Evolutionary conservation across 1,140 invertebrate genomes (phyloP).

Genomic region (Ptiloglossa arizonensis): DNA sequence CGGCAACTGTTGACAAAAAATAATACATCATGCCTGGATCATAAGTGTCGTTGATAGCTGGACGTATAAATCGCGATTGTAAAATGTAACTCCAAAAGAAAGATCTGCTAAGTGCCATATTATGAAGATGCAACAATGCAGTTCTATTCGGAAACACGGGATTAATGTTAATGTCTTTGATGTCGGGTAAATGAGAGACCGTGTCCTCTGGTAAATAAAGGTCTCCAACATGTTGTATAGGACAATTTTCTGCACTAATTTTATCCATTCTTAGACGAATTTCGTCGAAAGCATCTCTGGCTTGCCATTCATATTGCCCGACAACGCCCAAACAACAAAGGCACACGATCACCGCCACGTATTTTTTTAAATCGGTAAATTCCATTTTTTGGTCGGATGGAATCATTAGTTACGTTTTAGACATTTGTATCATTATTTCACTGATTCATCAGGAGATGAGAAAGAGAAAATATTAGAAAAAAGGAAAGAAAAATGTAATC

Average conservation of each 20-base stretch:
- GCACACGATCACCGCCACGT: slow-evolving; percentile 13
- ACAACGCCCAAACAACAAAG: slow-evolving; percentile 83
- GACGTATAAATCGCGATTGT: slow-evolving; percentile 93
- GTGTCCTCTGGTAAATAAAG: slow-evolving; percentile 91
- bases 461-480: not conserved
- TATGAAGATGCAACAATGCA: slow-evolving; percentile 95
- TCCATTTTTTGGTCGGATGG: not conserved
- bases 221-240: slow-evolving; percentile 91
- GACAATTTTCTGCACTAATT: slow-evolving; percentile 93
- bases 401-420: not conserved
- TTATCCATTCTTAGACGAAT: slow-evolving; percentile 90
- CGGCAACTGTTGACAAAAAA: slow-evolving; percentile 96
- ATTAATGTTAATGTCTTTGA: slow-evolving; percentile 97
- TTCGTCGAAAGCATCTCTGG: slow-evolving; percentile 93
- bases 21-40: slow-evolving; percentile 99
- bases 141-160: slow-evolving; percentile 97
- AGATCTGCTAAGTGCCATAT: slow-evolving; percentile 95
- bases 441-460: not conserved
- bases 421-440: not conserved
- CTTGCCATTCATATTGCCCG: slow-evolving; percentile 94
- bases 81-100: slow-evolving; percentile 98
- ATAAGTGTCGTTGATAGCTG: slow-evolving; percentile 94
- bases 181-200: slow-evolving; percentile 95
- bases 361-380: not conserved
- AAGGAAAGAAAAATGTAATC: not conserved